Evolutionary conservation across 2,888 invertebrate genomes (phyloP).

Genomic region (Branchipolynoe longqiensis): DNA sequence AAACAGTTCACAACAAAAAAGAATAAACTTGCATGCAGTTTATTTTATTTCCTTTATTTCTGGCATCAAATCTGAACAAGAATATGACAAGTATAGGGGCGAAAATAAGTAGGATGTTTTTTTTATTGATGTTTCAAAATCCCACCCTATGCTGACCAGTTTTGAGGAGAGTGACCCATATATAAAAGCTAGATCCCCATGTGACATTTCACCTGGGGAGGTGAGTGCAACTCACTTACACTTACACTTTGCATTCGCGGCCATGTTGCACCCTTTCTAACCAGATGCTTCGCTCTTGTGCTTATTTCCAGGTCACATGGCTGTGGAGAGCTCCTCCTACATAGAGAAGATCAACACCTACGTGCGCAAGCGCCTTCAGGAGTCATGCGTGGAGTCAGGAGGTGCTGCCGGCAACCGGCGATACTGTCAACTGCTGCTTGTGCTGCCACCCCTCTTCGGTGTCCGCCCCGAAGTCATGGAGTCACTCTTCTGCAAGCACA

Average conservation of each 20-base stretch:
- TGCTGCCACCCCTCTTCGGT: constrained; percentile 78
- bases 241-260: not conserved
- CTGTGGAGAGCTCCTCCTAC: not conserved
- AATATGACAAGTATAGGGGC: too few species aligned
- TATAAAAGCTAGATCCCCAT: too few species aligned
- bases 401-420: constrained; percentile 78
- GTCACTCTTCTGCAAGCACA: constrained; percentile 77
- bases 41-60: too few species aligned
- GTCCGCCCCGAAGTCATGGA: constrained; percentile 78
- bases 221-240: too few species aligned
- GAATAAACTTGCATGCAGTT: too few species aligned
- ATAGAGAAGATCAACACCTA: constrained; percentile 71
- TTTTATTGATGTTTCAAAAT: too few species aligned
- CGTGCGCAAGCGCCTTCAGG: constrained; percentile 77
- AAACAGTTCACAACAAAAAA: too few species aligned
- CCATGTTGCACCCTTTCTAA: not conserved
- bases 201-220: too few species aligned
- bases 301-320: constrained; percentile 21
- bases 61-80: too few species aligned
- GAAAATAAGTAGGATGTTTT: too few species aligned
- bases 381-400: constrained; percentile 71
- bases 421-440: constrained; percentile 78
- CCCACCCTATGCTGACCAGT: too few species aligned
- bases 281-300: not conserved
- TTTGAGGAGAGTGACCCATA: too few species aligned